A percentile compares a stretch with the other conserved stretches of the same genome.
Conservation (phyloP, 2,888 invertebrate species). For the Strigamia transsilvanica region DNA sequence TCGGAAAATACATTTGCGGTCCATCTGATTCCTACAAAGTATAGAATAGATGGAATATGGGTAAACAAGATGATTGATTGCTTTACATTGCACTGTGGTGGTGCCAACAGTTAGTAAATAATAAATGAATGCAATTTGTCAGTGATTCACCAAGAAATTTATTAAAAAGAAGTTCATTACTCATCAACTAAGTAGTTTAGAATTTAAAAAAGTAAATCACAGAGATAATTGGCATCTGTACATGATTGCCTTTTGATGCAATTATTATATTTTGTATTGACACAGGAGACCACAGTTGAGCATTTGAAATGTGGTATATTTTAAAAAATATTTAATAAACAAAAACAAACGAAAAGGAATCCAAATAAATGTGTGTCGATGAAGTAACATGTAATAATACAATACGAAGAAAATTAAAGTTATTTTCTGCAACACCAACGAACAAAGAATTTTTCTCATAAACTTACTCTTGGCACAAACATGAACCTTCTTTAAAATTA, state of each 20-base stretch:
- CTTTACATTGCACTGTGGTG: background rate
- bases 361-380: background rate
- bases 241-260: conserved; percentile 30
- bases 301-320: background rate
- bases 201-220: conserved; percentile 19
- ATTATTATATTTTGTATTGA: background rate
- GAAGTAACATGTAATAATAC: background rate
- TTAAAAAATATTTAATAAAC: background rate
- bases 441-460: background rate
- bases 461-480: conserved; percentile 16
- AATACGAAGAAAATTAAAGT: background rate
- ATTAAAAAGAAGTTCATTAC: conserved; percentile 18
- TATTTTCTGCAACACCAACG: background rate
- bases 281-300: conserved; percentile 21
- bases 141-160: conserved; percentile 30
- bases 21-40: conserved; percentile 59
- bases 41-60: conserved; percentile 55
- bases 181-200: conserved; percentile 5
- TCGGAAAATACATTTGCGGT: conserved; percentile 60
- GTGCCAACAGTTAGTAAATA: background rate
- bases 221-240: conserved; percentile 30
- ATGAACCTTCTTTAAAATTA: background rate
- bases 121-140: background rate
- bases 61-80: background rate
- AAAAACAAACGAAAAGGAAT: background rate